These are phyloP conservation scores for Coranthus polyacanthus DNA, from an alignment of 2,797 vertebrate species.

Conservation along the genomic window DNA sequence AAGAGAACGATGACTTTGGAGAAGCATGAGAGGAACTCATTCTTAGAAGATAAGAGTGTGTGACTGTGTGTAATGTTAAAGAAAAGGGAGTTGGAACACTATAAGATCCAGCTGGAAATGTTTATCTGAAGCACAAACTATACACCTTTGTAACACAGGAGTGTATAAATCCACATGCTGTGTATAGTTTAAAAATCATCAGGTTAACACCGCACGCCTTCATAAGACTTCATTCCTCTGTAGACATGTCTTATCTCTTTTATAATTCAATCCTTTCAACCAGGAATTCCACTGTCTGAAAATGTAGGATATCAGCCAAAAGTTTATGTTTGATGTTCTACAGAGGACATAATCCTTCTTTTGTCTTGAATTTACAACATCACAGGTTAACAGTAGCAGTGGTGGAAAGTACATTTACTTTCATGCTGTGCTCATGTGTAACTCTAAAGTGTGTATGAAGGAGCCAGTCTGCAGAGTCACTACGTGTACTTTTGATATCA, in stretches of 20 bases:
- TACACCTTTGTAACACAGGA: slow-evolving; percentile 35
- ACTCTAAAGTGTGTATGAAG: not conserved
- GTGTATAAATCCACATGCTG: slow-evolving; percentile 4
- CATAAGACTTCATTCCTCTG: slow-evolving; percentile 18
- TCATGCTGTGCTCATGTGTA: not conserved
- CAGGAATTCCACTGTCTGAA: slow-evolving; percentile 34
- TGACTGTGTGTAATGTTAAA: slow-evolving; percentile 44
- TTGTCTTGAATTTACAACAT: slow-evolving; percentile 4
- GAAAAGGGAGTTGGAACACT: slow-evolving; percentile 28
- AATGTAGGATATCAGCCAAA: slow-evolving; percentile 29
- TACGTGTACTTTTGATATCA: too few relatives aligned
- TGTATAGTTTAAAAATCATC: slow-evolving; percentile 16
- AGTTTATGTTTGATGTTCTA: slow-evolving; percentile 45
- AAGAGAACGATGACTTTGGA: slow-evolving; percentile 60
- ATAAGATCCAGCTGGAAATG: slow-evolving; percentile 56
- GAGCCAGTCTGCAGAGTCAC: too few relatives aligned
- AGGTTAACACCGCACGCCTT: not conserved
- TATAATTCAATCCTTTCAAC: slow-evolving; percentile 49
- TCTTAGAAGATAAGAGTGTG: slow-evolving; percentile 57
- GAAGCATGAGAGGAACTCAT: slow-evolving; percentile 46
- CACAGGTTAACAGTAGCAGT: not conserved
- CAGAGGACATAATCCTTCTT: slow-evolving; percentile 31
- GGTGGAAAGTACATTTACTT: not conserved
- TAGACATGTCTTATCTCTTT: slow-evolving; percentile 47
- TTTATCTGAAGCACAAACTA: slow-evolving; percentile 35